Evolutionary conservation across 2,888 invertebrate genomes (phyloP).

Genomic region (Pseudanteris insignis): DNA sequence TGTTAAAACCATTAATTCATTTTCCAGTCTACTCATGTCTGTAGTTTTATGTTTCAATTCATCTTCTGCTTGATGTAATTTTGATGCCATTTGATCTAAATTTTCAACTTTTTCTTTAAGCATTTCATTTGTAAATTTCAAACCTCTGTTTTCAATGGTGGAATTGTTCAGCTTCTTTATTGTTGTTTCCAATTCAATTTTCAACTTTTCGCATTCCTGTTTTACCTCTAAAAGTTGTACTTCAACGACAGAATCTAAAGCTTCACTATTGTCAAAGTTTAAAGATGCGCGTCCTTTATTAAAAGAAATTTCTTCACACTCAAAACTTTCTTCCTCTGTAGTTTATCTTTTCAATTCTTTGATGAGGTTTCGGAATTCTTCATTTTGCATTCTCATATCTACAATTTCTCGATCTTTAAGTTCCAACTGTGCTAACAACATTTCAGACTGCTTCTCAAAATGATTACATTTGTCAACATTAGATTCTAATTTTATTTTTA

Average conservation of each 20-base stretch:
- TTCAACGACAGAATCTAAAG: constrained; percentile 59
- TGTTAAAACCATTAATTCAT: constrained; percentile 35
- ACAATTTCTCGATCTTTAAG: constrained; percentile 56
- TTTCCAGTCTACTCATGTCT: constrained; percentile 36
- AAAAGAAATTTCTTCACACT: constrained; percentile 50
- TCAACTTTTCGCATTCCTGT: constrained; percentile 53
- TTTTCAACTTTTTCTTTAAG: constrained; percentile 38
- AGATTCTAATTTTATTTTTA: constrained; percentile 41
- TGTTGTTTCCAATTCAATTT: constrained; percentile 68
- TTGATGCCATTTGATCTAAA: constrained; percentile 39
- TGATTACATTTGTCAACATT: constrained; percentile 51
- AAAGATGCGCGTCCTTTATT: constrained; percentile 25
- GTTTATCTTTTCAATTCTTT: constrained; percentile 50
- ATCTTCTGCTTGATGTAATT: constrained; percentile 32
- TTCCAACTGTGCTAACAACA: constrained; percentile 50
- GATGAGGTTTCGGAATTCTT: constrained; percentile 55
- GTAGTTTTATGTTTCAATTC: constrained; percentile 28
- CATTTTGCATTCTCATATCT: constrained; percentile 52
- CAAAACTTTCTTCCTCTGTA: constrained; percentile 56
- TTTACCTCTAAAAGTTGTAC: constrained; percentile 65
- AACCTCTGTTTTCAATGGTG: constrained; percentile 42
- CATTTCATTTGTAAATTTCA: constrained; percentile 35
- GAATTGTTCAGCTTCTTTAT: constrained; percentile 42
- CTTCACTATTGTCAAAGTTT: constrained; percentile 54
- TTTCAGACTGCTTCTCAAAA: constrained; percentile 51